Percentiles rank a stretch among this genome's conserved stretches.
phyloP scores from a whole-genome alignment of 2,113 vertebrate genomes.

The Oryzias celebensis region DNA sequence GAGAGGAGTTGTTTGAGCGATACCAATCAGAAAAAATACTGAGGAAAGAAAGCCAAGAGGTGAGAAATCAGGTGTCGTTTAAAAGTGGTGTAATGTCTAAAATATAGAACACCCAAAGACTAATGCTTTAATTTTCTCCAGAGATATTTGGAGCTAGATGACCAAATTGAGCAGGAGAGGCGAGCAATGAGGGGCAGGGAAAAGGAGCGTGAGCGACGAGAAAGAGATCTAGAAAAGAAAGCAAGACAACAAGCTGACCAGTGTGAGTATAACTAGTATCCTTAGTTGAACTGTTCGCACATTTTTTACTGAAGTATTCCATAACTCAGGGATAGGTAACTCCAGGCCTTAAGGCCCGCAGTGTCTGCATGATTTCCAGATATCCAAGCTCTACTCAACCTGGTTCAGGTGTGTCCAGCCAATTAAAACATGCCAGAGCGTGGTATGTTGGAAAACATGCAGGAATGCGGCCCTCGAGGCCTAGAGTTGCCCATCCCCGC shows the following conservation, averaged over 20 bases:
- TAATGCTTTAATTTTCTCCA: constrained; percentile 20
- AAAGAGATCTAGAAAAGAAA: constrained; percentile 76
- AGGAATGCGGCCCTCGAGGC: no score
- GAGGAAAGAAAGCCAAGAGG: constrained; percentile 79
- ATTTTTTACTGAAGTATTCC: neutral
- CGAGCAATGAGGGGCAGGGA: constrained; percentile 72
- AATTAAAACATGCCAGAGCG: no score
- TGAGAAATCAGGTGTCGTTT: constrained; percentile 26
- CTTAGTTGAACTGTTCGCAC: neutral
- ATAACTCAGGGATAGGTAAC: no score
- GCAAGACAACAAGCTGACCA: constrained; percentile 80
- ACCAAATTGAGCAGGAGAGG: constrained; percentile 79
- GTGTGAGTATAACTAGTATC: constrained; percentile 54
- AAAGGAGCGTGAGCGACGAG: constrained; percentile 72
- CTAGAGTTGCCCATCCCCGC: no score
- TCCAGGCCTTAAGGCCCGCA: no score
- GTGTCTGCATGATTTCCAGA: no score
- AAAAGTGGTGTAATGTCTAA: neutral
- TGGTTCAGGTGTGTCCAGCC: no score
- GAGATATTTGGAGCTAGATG: constrained; percentile 78
- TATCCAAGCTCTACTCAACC: no score
- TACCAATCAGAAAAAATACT: constrained; percentile 73
- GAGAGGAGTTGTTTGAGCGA: constrained; percentile 71
- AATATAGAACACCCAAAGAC: neutral
- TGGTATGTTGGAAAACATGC: no score